Evolutionary conservation across 2,888 invertebrate species (phyloP).

Genomic region (Busseola fusca): DNA sequence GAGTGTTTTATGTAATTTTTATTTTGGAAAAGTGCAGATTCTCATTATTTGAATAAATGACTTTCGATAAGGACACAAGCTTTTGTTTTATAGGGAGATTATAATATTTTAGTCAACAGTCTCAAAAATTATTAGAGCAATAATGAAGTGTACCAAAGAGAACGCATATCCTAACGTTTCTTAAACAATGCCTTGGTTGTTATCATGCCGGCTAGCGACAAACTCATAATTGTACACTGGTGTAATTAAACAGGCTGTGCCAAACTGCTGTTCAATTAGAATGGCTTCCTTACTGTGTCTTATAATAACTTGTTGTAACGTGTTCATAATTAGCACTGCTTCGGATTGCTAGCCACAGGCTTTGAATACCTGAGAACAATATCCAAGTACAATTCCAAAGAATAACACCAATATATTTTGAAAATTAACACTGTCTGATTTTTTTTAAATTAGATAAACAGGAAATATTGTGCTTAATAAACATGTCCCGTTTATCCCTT

Average conservation of each 20-base stretch:
- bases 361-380: neutral
- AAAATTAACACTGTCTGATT: neutral
- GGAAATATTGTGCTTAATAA: no score
- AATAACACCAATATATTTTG: neutral
- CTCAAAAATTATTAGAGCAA: neutral
- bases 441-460: no score
- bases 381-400: neutral
- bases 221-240: slow-evolving; percentile 7
- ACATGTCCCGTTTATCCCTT: no score
- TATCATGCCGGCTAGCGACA: slow-evolving; percentile 20
- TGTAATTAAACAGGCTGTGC: slow-evolving; percentile 31
- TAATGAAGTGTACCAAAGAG: neutral
- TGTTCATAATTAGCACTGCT: slow-evolving; percentile 7
- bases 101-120: neutral
- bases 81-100: neutral
- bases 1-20: no score
- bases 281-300: slow-evolving; percentile 33
- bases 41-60: no score
- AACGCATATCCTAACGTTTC: neutral
- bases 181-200: neutral
- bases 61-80: neutral
- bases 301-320: no score
- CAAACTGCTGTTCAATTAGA: slow-evolving; percentile 48
- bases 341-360: neutral
- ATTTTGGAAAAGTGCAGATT: no score